Evolutionary conservation across 2,888 invertebrate species (phyloP), one percentile per base, ranked within the genome.

Genomic region (Dascillus cervinus): DNA sequence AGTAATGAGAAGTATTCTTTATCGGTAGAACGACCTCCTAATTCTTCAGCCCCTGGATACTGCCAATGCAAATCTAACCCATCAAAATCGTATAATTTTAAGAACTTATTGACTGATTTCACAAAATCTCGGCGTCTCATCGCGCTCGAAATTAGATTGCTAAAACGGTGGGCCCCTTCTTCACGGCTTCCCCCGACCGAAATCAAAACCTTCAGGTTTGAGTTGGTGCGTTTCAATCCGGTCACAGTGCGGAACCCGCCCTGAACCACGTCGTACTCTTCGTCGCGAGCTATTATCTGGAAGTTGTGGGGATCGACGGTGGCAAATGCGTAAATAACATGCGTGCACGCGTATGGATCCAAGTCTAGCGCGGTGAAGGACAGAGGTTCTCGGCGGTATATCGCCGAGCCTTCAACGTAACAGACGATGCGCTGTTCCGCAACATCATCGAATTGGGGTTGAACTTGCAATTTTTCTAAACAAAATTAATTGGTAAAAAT

Each of bases 61-160:
- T 80, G 75, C 82, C 82, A 88, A 49, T 88, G 81, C 3, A 89
- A 66, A 52, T 88, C 87, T 6, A 88, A 63, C 1, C 90, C 90
- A 56, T 90, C 88, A 51, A 90, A 87, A 33, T 76, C 73, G 46
- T 82, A 73, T 34, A 75, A 70, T 33, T 73, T 70, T 26, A 86
- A 55, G 49, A 83, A 81, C 22, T 65, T 64, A 1, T 82, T 56
- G 0, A 79, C 72, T 21, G 82, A 79, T 19, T 71, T 66, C 9
- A 79, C 73, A 52, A 84, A 82, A 44, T 68, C 68, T 26, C 69
- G 65, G 14, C 76, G 60, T 21, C 70, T 65, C 10, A 58, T 60
- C 3, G 72, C 66, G 34, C 70, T 70, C 39, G 73, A 70, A 1
- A 78, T 76, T 64, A 84, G 68, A 39, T 70, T 70, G 34, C 75